Conservation (phyloP, 2,888 invertebrate species). For the Anthrax anthrax region DNA sequence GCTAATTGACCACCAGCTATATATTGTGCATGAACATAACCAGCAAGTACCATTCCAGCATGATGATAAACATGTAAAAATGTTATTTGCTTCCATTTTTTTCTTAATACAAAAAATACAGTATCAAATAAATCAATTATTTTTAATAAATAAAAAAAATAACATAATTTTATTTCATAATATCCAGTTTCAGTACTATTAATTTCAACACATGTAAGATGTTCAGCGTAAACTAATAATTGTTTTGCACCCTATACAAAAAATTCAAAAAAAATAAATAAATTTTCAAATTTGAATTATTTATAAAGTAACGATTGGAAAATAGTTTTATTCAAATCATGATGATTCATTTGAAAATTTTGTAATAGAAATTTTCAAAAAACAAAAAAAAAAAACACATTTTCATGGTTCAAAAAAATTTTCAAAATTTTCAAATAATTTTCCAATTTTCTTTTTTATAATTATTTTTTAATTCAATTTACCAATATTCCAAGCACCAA, state of each 20-base stretch:
- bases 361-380: too few relatives aligned
- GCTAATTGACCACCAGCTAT: constrained; percentile 50
- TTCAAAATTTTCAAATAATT: too few relatives aligned
- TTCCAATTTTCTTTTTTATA: too few relatives aligned
- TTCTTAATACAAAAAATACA: constrained; percentile 52
- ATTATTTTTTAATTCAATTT: neutral
- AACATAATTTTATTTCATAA: neutral
- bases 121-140: constrained; percentile 51
- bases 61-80: constrained; percentile 60
- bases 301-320: too few relatives aligned
- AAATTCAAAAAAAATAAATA: neutral
- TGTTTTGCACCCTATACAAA: too few relatives aligned
- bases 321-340: too few relatives aligned
- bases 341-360: too few relatives aligned
- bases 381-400: too few relatives aligned
- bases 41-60: constrained; percentile 47
- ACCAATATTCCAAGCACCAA: neutral
- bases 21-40: constrained; percentile 45
- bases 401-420: too few relatives aligned
- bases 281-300: neutral
- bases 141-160: constrained; percentile 41
- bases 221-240: too few relatives aligned
- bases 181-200: neutral
- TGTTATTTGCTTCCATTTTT: constrained; percentile 51
- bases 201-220: neutral